Conservation (phyloP, 2,113 vertebrate genomes). For the Balaeniceps rex region DNA sequence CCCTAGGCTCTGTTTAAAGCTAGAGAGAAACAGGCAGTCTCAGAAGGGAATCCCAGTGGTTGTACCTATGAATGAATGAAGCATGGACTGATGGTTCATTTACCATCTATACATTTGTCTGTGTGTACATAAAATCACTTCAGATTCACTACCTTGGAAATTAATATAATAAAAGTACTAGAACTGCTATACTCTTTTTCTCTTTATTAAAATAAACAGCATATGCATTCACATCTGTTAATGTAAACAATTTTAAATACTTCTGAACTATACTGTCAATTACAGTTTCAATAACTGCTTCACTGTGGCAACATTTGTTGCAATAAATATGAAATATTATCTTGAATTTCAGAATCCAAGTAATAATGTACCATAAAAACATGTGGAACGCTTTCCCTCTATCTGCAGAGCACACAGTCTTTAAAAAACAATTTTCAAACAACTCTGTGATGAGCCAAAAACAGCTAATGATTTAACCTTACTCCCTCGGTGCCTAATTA, state of each 20-base stretch:
- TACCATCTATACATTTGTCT: not conserved
- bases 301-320: not conserved
- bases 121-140: not conserved
- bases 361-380: not conserved
- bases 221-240: not conserved
- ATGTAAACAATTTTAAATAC: not conserved
- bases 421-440: not conserved
- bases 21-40: not conserved
- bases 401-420: not conserved
- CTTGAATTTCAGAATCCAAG: not conserved
- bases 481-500: not conserved
- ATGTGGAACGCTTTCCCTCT: not conserved
- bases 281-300: not conserved
- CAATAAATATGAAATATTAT: not conserved
- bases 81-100: not conserved
- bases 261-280: not conserved
- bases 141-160: not conserved
- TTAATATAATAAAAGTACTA: not conserved
- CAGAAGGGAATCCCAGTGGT: not conserved
- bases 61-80: not conserved
- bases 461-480: not conserved
- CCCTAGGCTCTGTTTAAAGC: not conserved
- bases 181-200: not conserved
- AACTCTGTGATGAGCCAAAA: not conserved
- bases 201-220: not conserved